Conservation (phyloP, 1,140 invertebrate species). For the Atta texana region DNA sequence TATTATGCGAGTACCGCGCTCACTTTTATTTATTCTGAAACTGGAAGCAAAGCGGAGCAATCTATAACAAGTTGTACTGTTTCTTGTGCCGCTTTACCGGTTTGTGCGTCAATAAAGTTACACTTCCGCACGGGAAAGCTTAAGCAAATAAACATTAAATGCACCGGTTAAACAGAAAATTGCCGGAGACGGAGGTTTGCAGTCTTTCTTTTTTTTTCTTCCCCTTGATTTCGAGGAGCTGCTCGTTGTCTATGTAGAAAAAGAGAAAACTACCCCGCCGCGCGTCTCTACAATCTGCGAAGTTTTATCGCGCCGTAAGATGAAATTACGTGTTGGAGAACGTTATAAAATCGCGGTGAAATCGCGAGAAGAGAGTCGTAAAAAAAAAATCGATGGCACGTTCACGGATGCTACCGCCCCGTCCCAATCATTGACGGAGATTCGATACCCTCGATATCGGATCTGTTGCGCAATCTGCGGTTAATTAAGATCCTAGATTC, state of each 20-base stretch:
- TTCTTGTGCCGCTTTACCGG: constrained; percentile 29
- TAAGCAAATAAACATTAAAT: constrained; percentile 55
- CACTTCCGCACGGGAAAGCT: constrained; percentile 33
- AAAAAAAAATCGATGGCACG: constrained; percentile 75
- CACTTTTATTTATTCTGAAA: constrained; percentile 21
- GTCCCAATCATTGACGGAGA: constrained; percentile 31
- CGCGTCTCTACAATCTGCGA: constrained; percentile 29
- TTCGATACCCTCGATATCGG: constrained; percentile 43
- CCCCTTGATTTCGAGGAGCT: constrained; percentile 19
- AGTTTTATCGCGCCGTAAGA: constrained; percentile 81
- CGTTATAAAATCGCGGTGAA: constrained; percentile 78
- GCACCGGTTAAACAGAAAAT: constrained; percentile 34
- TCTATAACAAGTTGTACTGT: constrained; percentile 28
- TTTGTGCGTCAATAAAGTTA: constrained; percentile 40
- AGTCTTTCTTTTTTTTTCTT: constrained; percentile 23
- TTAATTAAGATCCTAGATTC: constrained; percentile 65
- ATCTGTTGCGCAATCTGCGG: constrained; percentile 36
- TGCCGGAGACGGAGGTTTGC: constrained; percentile 27
- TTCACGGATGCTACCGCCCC: constrained; percentile 17
- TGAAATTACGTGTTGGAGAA: constrained; percentile 75
- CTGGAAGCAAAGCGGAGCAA: background rate
- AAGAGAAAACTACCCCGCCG: constrained; percentile 1
- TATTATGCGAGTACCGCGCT: constrained; percentile 24
- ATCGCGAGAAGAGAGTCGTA: constrained; percentile 23
- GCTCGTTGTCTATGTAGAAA: background rate